Conservation (phyloP, 1,140 invertebrate species). For the Drosophila nannoptera region DNA sequence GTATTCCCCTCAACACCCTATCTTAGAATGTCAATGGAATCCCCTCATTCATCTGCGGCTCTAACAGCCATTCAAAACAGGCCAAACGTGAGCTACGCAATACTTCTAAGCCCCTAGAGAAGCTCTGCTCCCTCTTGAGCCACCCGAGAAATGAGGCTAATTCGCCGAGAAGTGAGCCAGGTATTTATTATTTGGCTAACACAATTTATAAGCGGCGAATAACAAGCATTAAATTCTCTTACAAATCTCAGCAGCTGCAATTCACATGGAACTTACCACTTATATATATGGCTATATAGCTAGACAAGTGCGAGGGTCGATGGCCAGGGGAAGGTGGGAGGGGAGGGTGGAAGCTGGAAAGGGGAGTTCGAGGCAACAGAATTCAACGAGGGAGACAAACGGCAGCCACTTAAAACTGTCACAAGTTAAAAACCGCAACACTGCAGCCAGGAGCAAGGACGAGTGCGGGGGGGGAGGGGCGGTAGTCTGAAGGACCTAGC, state of each 20-base stretch:
- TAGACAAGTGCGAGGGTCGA: neutral
- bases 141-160: constrained; percentile 29
- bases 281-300: constrained; percentile 18
- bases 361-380: constrained; percentile 17
- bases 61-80: too few relatives aligned
- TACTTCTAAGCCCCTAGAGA: too few relatives aligned
- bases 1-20: too few relatives aligned
- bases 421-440: constrained; percentile 74
- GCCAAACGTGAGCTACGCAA: too few relatives aligned
- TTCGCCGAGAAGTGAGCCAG: neutral
- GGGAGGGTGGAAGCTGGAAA: too few relatives aligned
- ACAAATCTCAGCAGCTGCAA: constrained; percentile 46
- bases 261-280: constrained; percentile 5
- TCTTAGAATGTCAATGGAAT: too few relatives aligned
- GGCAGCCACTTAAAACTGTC: constrained; percentile 76
- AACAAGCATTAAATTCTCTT: constrained; percentile 55
- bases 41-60: too few relatives aligned
- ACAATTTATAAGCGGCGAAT: constrained; percentile 63
- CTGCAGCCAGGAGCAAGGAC: constrained; percentile 42
- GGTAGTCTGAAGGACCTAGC: constrained; percentile 27
- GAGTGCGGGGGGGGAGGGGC: neutral
- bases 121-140: too few relatives aligned
- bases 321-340: neutral
- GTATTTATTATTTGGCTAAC: constrained; percentile 44
- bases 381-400: constrained; percentile 62